Evolutionary conservation across 2,113 vertebrate species (phyloP), one percentile per base, ranked within the genome.

Genomic region (Numenius arquata): DNA sequence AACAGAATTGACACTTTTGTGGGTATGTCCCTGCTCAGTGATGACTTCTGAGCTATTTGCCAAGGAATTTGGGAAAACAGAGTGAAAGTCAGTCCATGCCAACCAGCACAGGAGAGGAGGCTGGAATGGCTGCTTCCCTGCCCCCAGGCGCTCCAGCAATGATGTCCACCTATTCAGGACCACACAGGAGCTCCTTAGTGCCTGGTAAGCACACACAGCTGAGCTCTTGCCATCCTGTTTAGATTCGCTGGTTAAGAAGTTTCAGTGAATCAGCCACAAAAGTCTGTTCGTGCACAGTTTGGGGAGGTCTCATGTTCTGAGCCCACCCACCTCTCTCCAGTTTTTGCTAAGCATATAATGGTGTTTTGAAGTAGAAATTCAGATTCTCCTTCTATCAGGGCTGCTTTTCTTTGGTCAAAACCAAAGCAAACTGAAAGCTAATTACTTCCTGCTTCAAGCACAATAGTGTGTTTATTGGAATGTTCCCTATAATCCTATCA

Each of bases 381-480:
- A 82, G n/a, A 91, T 71, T 85, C 82, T 52, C 15, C 40, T 88
- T 74, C 45, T 81, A 40, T 58, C 81, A 75, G 61, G 34, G 85
- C 70, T 36, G 15, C 4, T 91, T 89, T 85, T 74, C 67, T 93
- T 95, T 89, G 78, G 40, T 95, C 41, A 84, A 93, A 92, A 79
- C 50, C 78, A 76, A 96, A 79, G 65, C 73, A 45, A 92, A 55
- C 15, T 29, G 59, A 76, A 78, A 85, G 75, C 38, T 96, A 95
- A 97, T 97, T 95, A 95, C 89, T 94, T 88, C 81, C 59, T 78
- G 25, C 62, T 88, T 96, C 90, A 94, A 89, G 87, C 47, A 2
- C 78, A 95, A 62, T 48, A 53, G 27, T 63, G 10, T 68, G 65
- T 91, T 84, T 93, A 88, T 88, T 93, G 88, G 85, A 84, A 83